Evolutionary conservation across 2,113 vertebrate genomes (phyloP).

Genomic region (Esox niger): DNA sequence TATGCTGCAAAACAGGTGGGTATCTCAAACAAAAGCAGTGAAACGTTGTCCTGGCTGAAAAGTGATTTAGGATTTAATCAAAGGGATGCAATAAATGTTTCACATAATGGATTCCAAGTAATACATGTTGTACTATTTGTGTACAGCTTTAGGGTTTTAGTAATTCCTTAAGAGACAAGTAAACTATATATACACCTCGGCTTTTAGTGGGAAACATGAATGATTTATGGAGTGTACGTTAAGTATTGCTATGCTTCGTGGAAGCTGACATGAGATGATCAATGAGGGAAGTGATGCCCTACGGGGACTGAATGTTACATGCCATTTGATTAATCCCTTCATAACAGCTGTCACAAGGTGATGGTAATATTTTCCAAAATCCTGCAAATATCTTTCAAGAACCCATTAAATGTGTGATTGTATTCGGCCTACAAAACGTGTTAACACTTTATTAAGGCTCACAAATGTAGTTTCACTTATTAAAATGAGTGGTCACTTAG

Average conservation of each 20-base stretch:
- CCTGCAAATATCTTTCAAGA: background rate
- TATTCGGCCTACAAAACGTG: background rate
- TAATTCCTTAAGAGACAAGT: background rate
- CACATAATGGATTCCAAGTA: background rate
- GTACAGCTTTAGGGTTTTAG: background rate
- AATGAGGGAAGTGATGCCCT: background rate
- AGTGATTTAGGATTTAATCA: background rate
- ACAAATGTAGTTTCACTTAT: background rate
- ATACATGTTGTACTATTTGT: background rate
- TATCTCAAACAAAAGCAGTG: background rate
- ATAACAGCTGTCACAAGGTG: background rate
- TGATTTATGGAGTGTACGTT: background rate
- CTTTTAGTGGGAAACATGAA: background rate
- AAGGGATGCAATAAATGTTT: background rate
- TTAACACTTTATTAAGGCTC: background rate
- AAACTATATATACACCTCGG: background rate
- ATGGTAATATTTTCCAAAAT: background rate
- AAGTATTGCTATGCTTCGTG: conserved; percentile 1
- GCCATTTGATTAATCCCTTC: conserved; percentile 8
- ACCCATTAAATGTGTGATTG: background rate
- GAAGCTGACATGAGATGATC: conserved; percentile 5
- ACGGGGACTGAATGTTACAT: background rate
- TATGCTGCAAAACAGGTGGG: background rate
- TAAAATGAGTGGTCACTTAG: background rate
- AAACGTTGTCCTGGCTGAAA: background rate